Conservation (phyloP, 2,797 vertebrate species). For the Silurus lanzhouensis region DNA sequence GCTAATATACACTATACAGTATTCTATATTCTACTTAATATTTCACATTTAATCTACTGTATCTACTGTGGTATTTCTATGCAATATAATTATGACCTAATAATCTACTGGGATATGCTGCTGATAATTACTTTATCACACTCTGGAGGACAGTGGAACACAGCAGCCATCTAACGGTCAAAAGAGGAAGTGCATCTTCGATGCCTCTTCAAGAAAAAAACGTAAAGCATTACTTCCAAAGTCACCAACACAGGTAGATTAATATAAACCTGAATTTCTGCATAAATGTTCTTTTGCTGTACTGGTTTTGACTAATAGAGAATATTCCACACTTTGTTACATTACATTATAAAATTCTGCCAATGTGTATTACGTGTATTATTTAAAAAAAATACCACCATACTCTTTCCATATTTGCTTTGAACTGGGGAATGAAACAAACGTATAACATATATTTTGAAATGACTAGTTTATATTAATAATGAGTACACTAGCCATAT, state of each 20-base stretch:
- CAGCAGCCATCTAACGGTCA: conserved; percentile 51
- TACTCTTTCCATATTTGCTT: neutral
- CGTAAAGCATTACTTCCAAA: neutral
- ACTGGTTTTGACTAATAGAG: too few relatives aligned
- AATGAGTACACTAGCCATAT: neutral
- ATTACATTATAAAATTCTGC: too few relatives aligned
- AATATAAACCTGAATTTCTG: neutral
- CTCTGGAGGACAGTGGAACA: conserved; percentile 40
- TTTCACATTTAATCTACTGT: conserved; percentile 25
- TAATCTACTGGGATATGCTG: conserved; percentile 22
- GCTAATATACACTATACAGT: neutral
- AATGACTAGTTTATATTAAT: neutral
- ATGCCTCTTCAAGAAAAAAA: neutral
- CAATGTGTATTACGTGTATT: too few relatives aligned
- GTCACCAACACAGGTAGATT: neutral
- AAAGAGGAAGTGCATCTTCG: neutral
- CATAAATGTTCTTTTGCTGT: too few relatives aligned
- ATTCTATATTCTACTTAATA: neutral
- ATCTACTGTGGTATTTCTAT: neutral
- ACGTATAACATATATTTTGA: neutral
- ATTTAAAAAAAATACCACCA: neutral
- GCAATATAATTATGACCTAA: conserved; percentile 49
- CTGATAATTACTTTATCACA: conserved; percentile 47
- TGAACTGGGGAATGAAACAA: neutral
- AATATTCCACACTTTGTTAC: too few relatives aligned